phyloP scores from a whole-genome alignment of 1,140 invertebrate genomes.

The Carposina sasakii region DNA sequence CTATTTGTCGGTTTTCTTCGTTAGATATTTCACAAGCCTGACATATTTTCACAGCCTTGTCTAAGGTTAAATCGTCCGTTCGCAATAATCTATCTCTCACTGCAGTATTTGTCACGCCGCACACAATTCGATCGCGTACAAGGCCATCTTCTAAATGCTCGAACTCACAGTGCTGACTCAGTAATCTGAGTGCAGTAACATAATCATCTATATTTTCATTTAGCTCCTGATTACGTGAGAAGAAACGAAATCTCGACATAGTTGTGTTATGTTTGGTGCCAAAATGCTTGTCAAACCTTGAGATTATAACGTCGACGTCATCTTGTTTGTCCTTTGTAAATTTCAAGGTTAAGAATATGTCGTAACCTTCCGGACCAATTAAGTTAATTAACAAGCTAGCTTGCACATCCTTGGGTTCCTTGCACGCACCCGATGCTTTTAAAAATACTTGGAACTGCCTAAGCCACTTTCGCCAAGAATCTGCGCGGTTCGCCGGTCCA shows the following conservation, averaged over 20 bases:
- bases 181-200: constrained; percentile 11
- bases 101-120: background rate
- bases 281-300: constrained; percentile 21
- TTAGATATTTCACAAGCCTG: constrained; percentile 3
- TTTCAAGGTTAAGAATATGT: constrained; percentile 11
- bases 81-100: background rate
- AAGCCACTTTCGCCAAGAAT: constrained; percentile 7
- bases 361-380: constrained; percentile 10
- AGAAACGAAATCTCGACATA: constrained; percentile 18
- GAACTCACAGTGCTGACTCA: constrained; percentile 13
- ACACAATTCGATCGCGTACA: constrained; percentile 1
- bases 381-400: constrained; percentile 7
- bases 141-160: constrained; percentile 5
- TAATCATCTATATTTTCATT: constrained; percentile 14
- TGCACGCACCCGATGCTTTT: constrained; percentile 6
- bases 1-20: constrained; percentile 4
- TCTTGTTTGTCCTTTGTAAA: constrained; percentile 13
- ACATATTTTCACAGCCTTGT: background rate
- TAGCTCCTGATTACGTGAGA: constrained; percentile 9
- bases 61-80: background rate
- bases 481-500: background rate
- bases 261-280: constrained; percentile 18
- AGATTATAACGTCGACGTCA: constrained; percentile 5
- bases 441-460: constrained; percentile 7
- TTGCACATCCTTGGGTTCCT: constrained; percentile 1